A percentile compares a stretch with the other conserved stretches of the same genome.
Conservation (phyloP, 1,140 invertebrate genomes). For the Nomia melanderi region DNA sequence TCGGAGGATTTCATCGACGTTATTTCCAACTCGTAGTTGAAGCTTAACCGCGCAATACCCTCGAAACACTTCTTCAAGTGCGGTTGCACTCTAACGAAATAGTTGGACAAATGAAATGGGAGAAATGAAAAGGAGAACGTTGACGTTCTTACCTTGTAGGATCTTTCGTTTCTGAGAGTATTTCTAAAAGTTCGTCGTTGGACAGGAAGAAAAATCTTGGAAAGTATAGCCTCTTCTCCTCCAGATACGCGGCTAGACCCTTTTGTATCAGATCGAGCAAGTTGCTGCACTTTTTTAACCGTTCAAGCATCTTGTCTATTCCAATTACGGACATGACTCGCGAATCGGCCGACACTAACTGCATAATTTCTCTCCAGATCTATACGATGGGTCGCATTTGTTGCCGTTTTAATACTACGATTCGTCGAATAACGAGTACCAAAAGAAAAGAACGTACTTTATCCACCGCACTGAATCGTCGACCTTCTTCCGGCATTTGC, state of each 20-base stretch:
- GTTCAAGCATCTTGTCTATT: slow-evolving; percentile 96
- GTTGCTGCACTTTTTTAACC: slow-evolving; percentile 93
- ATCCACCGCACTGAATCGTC: slow-evolving; percentile 94
- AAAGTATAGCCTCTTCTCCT: slow-evolving; percentile 97
- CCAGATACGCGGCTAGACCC: slow-evolving; percentile 96
- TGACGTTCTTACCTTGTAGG: slow-evolving; percentile 87
- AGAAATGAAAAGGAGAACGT: background rate
- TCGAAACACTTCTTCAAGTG: slow-evolving; percentile 99
- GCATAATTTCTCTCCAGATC: slow-evolving; percentile 98
- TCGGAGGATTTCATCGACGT: slow-evolving; percentile 95
- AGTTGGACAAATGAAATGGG: no score
- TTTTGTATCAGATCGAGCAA: slow-evolving; percentile 94
- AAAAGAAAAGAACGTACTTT: slow-evolving; percentile 86
- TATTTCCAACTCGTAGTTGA: slow-evolving; percentile 93
- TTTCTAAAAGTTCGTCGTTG: slow-evolving; percentile 97
- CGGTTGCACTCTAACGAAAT: slow-evolving; percentile 89
- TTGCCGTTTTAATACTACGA: no score
- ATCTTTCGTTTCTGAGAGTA: slow-evolving; percentile 98
- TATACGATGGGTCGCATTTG: no score
- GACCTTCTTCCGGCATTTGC: slow-evolving; percentile 95
- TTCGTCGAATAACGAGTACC: no score
- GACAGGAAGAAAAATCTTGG: slow-evolving; percentile 98
- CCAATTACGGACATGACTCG: slow-evolving; percentile 92
- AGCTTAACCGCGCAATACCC: slow-evolving; percentile 92
- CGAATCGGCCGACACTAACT: slow-evolving; percentile 88